Conservation (phyloP, 2,797 vertebrate species). For the Uromys caudimaculatus region DNA sequence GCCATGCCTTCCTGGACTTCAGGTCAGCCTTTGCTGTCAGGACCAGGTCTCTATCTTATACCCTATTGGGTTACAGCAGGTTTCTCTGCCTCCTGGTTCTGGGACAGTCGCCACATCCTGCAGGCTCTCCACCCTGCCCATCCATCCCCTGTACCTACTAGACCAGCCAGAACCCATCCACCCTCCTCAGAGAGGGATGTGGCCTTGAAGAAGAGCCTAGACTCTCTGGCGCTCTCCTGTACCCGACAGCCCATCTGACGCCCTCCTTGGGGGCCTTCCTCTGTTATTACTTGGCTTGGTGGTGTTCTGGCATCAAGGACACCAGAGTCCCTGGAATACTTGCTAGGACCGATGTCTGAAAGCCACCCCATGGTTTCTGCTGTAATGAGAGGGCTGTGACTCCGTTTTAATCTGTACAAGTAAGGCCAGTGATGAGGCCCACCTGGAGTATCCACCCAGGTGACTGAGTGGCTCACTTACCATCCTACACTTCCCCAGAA, state of each 20-base stretch:
- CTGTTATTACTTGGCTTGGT: not conserved
- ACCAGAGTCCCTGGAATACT: not conserved
- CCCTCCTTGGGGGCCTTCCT: not conserved
- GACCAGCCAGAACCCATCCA: not conserved
- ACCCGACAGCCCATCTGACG: rapidly evolving
- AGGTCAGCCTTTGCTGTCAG: not conserved
- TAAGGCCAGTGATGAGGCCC: not conserved
- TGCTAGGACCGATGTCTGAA: not conserved
- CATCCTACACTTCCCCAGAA: not conserved
- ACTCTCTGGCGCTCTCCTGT: not conserved
- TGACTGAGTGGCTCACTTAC: too few relatives aligned
- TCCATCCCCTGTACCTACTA: too few relatives aligned
- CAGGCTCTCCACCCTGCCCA: not conserved
- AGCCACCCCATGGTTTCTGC: not conserved
- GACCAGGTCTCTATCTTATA: not conserved
- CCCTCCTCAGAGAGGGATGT: not conserved
- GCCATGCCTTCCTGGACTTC: not conserved
- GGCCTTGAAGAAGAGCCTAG: not conserved
- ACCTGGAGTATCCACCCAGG: not conserved
- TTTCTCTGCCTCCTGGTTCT: not conserved
- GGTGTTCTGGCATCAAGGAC: not conserved
- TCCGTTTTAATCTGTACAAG: not conserved
- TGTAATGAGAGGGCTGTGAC: not conserved
- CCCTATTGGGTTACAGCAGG: not conserved
- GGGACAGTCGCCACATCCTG: not conserved